Evolutionary conservation across 2,888 invertebrate genomes (phyloP).

Genomic region (Cantharis nigra): DNA sequence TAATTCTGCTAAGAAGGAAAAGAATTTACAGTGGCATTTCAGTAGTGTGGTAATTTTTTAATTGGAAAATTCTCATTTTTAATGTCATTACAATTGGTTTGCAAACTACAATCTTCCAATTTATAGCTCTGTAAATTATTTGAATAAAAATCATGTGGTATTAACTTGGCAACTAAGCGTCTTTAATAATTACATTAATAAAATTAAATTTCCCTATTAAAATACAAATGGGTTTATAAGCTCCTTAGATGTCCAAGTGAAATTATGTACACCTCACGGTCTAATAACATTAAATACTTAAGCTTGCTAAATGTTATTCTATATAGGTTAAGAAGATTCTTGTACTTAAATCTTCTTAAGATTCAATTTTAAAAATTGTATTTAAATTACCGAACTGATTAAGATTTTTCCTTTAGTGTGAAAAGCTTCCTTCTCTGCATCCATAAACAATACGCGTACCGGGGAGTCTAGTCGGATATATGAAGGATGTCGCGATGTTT

Average conservation of each 20-base stretch:
- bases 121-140: constrained; percentile 19
- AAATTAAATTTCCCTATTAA: constrained; percentile 37
- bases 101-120: not conserved
- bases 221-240: constrained; percentile 34
- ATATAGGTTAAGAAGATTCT: not conserved
- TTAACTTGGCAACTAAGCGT: constrained; percentile 27
- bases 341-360: constrained; percentile 2
- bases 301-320: constrained; percentile 11
- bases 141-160: constrained; percentile 19
- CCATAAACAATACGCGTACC: no score
- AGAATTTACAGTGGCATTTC: not conserved
- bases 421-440: no score
- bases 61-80: not conserved
- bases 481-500: no score
- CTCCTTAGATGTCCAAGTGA: constrained; percentile 28
- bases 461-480: no score
- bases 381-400: not conserved
- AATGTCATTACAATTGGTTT: not conserved
- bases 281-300: constrained; percentile 19
- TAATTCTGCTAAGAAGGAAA: not conserved
- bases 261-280: constrained; percentile 24
- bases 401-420: not conserved
- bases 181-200: constrained; percentile 35
- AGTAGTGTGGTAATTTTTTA: not conserved
- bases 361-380: not conserved